Evolutionary conservation across 1,140 invertebrate genomes (phyloP).

Genomic region (Drosophila malerkotliana): DNA sequence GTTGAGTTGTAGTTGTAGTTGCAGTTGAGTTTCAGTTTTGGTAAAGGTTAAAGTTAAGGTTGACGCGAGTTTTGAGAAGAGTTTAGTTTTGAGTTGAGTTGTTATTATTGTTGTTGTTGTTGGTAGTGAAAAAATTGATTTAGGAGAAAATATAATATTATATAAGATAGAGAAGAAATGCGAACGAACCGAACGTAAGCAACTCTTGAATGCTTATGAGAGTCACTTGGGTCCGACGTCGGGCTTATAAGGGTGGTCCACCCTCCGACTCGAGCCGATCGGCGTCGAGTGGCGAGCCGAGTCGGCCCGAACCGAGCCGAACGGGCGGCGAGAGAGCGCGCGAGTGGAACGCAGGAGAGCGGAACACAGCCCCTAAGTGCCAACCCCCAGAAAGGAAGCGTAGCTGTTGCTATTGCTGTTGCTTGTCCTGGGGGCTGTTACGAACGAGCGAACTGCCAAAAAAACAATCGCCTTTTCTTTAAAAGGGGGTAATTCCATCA

Average conservation of each 20-base stretch:
- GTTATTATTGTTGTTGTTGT: slow-evolving; percentile 73
- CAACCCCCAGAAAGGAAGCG: slow-evolving; percentile 62
- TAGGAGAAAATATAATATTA: slow-evolving; percentile 84
- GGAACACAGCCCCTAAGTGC: slow-evolving; percentile 64
- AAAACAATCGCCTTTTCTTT: neutral
- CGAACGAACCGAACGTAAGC: slow-evolving; percentile 84
- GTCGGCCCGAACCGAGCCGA: slow-evolving; percentile 10
- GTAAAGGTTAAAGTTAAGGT: slow-evolving; percentile 64
- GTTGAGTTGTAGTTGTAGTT: slow-evolving; percentile 41
- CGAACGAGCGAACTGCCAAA: slow-evolving; percentile 6
- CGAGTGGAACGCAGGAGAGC: slow-evolving; percentile 26
- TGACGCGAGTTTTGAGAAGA: slow-evolving; percentile 72
- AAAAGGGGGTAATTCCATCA: neutral
- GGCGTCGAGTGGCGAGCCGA: neutral
- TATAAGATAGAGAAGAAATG: slow-evolving; percentile 84
- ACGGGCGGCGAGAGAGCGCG: neutral
- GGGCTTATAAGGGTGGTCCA: slow-evolving; percentile 78
- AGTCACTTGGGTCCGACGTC: slow-evolving; percentile 46
- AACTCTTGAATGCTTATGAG: slow-evolving; percentile 84
- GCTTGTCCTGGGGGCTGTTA: slow-evolving; percentile 57
- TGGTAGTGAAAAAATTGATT: slow-evolving; percentile 83
- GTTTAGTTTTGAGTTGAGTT: slow-evolving; percentile 51
- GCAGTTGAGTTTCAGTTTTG: slow-evolving; percentile 50
- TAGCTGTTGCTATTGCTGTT: slow-evolving; percentile 72
- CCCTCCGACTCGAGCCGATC: slow-evolving; percentile 28